Conservation (phyloP, 2,113 vertebrate species). For the Anhinga anhinga region DNA sequence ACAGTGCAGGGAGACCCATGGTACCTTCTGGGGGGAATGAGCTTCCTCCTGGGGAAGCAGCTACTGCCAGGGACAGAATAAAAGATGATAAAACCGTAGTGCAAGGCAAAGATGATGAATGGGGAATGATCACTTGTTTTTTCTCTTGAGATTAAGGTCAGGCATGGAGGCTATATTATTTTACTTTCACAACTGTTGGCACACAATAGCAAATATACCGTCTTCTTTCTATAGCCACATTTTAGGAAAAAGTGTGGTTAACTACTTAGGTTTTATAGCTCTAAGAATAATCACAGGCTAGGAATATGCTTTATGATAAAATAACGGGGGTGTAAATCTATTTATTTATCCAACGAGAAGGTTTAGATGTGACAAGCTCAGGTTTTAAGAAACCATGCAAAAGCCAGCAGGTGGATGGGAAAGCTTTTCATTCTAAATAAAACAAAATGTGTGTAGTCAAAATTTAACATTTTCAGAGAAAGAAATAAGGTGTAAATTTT, state of each 20-base stretch:
- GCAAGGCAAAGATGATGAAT: background rate
- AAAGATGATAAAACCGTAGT: background rate
- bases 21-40: background rate
- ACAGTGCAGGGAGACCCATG: accelerated
- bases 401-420: background rate
- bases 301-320: background rate
- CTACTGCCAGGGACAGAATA: background rate
- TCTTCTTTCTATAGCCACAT: background rate
- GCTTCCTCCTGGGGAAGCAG: background rate
- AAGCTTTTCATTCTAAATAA: background rate
- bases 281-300: background rate
- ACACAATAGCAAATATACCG: background rate
- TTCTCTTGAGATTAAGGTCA: background rate
- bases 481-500: background rate
- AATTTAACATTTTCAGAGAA: background rate
- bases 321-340: background rate
- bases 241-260: background rate
- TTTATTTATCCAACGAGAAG: background rate
- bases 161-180: background rate
- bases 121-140: background rate
- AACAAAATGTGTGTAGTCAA: background rate
- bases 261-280: background rate
- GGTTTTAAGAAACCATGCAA: background rate
- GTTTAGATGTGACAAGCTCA: background rate
- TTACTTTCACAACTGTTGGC: background rate